Conservation (phyloP, 2,888 invertebrate species). For the Melanchra persicariae region DNA sequence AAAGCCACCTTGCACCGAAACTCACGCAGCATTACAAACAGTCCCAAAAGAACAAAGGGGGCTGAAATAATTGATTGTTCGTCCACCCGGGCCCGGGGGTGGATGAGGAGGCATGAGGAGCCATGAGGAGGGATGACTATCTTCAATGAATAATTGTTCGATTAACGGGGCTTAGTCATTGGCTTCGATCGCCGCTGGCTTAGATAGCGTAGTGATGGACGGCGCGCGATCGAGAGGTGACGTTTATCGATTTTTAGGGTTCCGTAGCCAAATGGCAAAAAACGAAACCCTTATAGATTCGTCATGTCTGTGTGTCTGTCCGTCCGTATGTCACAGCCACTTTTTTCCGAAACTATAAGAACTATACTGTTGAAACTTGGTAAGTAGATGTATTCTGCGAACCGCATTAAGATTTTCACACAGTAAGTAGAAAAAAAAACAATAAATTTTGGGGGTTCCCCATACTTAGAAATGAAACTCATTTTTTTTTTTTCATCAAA, state of each 20-base stretch:
- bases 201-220: constrained; percentile 74
- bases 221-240: constrained; percentile 41
- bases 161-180: constrained; percentile 88
- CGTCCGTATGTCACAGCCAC: no score
- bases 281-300: no score
- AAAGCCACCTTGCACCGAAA: constrained; percentile 29
- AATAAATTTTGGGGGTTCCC: no score
- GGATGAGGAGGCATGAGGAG: constrained; percentile 67
- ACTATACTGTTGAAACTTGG: no score
- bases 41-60: constrained; percentile 65
- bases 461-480: no score
- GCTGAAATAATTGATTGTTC: constrained; percentile 69
- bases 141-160: constrained; percentile 89
- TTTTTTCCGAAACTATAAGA: no score
- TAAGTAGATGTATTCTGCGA: no score
- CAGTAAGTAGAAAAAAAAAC: no score
- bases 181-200: constrained; percentile 80
- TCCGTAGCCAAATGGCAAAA: no score
- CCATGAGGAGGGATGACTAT: constrained; percentile 70
- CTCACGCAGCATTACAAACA: constrained; percentile 35
- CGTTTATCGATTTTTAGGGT: constrained; percentile 27
- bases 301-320: no score
- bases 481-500: no score
- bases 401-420: no score
- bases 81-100: constrained; percentile 57